Conservation (phyloP, 2,888 invertebrate species). For the Rutpela maculata region DNA sequence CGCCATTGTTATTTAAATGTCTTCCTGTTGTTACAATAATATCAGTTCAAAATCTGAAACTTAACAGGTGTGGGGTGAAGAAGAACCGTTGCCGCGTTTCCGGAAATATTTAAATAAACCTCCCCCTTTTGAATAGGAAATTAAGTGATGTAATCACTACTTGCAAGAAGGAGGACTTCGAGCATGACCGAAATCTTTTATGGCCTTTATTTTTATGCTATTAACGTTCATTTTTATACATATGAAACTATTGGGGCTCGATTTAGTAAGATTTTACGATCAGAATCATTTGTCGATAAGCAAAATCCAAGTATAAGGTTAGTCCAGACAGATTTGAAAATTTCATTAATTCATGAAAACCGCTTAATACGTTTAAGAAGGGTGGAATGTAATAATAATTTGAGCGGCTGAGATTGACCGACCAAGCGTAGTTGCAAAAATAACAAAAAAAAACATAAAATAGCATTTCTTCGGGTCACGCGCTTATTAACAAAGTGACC, state of each 20-base stretch:
- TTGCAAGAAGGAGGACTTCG: background rate
- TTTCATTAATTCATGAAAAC: no score
- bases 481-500: no score
- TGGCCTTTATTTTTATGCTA: conserved; percentile 14
- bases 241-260: background rate
- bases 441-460: no score
- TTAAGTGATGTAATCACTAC: conserved; percentile 26
- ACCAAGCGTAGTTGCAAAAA: no score
- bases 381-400: no score
- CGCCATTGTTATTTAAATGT: conserved; percentile 23
- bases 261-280: no score
- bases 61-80: conserved; percentile 22
- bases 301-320: no score
- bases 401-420: no score
- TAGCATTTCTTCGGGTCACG: no score
- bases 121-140: conserved; percentile 33
- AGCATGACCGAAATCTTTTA: conserved; percentile 24
- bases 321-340: no score
- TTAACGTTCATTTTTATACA: background rate
- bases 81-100: conserved; percentile 16
- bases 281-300: no score
- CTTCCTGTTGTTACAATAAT: conserved; percentile 25
- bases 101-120: conserved; percentile 34
- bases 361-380: no score
- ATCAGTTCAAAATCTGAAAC: conserved; percentile 29